Base-by-base conservation (phyloP, 64 coral and sea anemone species). In the Stichodactyla helianthus region DNA sequence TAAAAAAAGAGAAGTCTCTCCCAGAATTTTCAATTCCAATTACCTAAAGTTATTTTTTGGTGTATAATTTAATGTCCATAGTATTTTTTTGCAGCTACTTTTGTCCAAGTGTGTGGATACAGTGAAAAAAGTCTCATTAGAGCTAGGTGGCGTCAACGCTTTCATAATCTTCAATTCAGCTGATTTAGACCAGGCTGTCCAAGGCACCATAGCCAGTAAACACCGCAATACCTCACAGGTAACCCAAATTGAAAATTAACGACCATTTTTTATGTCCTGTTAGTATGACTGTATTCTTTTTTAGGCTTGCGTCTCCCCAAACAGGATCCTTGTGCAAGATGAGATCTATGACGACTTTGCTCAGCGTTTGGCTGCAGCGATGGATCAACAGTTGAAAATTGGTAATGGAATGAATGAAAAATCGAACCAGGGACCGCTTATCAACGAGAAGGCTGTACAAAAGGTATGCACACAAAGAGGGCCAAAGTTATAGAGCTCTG, bases 121-220 rank as follows among this genome's bases (percentile, higher is more conserved):
- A 26, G 91, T 98, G 14, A 98, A 98, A 85, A 92, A 94, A 77
- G 86, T 94, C 7, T 98, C 96, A 9, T 85, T 98, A 52, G 96
- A 98, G 77, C 88, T 98, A 19, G 96, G 96, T 59, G 96, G 96
- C 23, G 92, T 94, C 77, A 93, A 93, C 4, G 88, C 96, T 16
- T 98, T 98, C 51, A 98, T 98, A 84, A 93, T 98, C 22, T 98
- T 98, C 55, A 82, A 98, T 23, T 92, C 93, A 18, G 96, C 96
- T 14, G 82, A 98, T 86, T 55, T 98, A 51, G 82, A 87, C 26
- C 85, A 78, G 19, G 96, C 96, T 20, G 93, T 92, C 0, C 52
- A 60, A 14, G 90, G 90, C 14, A 93, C 96, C 19, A 68, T 94
- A 54, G 65, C 78, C 11, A 91, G 89, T 62, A 98, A 98, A 83